phyloP scores from a whole-genome alignment of 2,888 invertebrate species.

The Dynastes grantii region DNA sequence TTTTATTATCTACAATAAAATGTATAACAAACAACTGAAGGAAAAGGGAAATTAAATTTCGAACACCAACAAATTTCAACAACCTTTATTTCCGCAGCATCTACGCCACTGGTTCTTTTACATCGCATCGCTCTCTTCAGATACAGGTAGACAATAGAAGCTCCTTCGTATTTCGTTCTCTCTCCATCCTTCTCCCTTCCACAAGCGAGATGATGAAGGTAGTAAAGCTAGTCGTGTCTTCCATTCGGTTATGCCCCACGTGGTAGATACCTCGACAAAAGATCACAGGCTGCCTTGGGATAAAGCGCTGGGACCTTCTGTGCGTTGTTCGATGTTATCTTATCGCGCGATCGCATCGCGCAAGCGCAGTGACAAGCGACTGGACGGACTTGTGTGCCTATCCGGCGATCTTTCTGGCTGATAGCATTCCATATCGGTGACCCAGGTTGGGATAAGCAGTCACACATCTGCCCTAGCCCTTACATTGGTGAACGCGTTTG shows the following conservation, averaged over 20 bases:
- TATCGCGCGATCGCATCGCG: slow-evolving; percentile 66
- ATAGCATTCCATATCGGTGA: slow-evolving; percentile 61
- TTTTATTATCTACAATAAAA: too few relatives aligned
- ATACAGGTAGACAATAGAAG: slow-evolving; percentile 56
- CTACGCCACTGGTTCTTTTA: neutral
- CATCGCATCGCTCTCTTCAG: neutral
- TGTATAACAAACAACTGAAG: too few relatives aligned
- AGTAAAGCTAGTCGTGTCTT: slow-evolving; percentile 54
- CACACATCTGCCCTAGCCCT: slow-evolving; percentile 60
- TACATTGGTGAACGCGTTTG: neutral
- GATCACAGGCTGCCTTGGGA: slow-evolving; percentile 65
- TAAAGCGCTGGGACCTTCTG: slow-evolving; percentile 60
- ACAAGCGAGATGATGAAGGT: neutral
- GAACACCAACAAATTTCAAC: too few relatives aligned
- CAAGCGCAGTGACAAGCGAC: slow-evolving; percentile 65
- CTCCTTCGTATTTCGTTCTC: slow-evolving; percentile 51
- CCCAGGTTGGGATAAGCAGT: slow-evolving; percentile 58
- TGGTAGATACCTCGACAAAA: slow-evolving; percentile 62
- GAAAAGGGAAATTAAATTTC: too few relatives aligned
- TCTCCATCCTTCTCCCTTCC: slow-evolving; percentile 44
- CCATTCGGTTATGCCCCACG: slow-evolving; percentile 58
- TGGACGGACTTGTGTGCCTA: slow-evolving; percentile 55
- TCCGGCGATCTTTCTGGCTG: slow-evolving; percentile 59
- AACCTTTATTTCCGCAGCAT: neutral
- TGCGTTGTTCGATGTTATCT: slow-evolving; percentile 60